phyloP scores from a whole-genome alignment of 2,113 vertebrate genomes.

The Nothoprocta pentlandii region DNA sequence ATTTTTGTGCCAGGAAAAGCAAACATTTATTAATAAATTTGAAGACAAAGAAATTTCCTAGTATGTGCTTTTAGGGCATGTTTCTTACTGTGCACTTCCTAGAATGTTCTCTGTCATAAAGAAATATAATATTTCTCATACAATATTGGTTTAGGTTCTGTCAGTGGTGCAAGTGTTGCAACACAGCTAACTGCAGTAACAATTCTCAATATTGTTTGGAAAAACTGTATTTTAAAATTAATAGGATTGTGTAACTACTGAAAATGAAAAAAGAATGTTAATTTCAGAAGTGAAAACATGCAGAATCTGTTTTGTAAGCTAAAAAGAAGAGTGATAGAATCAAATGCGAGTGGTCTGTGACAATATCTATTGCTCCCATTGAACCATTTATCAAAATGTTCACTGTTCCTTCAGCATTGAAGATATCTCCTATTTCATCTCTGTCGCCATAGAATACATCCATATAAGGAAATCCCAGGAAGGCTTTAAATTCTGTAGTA shows the following conservation, averaged over 20 bases:
- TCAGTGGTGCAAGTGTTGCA: background rate
- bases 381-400: background rate
- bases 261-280: background rate
- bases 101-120: background rate
- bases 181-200: background rate
- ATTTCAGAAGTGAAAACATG: background rate
- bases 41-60: background rate
- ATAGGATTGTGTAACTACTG: background rate
- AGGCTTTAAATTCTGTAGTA: background rate
- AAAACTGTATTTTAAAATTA: background rate
- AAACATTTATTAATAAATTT: background rate
- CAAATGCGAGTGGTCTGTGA: background rate
- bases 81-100: fast-evolving
- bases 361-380: background rate
- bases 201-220: background rate
- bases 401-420: background rate
- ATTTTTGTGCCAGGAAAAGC: background rate
- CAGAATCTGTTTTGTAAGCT: background rate
- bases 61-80: background rate
- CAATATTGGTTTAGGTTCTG: fast-evolving
- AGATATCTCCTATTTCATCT: background rate
- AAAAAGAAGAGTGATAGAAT: background rate
- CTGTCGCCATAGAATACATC: background rate
- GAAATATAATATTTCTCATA: background rate
- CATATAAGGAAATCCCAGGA: background rate